Percentiles rank a stretch among this genome's conserved stretches.
These are phyloP conservation scores for Saxidomus purpurata DNA, from an alignment of 1,140 invertebrate species.

Conservation along the genomic window DNA sequence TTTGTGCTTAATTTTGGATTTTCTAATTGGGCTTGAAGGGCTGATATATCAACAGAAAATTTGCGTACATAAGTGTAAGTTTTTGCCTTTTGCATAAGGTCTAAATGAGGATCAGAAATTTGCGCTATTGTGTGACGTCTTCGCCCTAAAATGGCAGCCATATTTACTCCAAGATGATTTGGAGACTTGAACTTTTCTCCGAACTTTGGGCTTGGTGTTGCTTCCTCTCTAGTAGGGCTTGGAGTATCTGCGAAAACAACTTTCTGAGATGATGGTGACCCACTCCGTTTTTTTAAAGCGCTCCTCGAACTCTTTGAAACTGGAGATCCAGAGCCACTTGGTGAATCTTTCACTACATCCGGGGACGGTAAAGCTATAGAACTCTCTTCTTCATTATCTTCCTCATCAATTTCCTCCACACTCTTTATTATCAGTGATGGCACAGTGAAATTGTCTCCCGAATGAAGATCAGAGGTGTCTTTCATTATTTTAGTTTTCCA, in stretches of 20 bases:
- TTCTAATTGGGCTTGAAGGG: constrained; percentile 84
- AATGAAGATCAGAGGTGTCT: constrained; percentile 49
- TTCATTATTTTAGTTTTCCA: constrained; percentile 44
- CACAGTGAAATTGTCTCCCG: constrained; percentile 67
- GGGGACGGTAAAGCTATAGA: constrained; percentile 51
- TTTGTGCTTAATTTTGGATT: constrained; percentile 83
- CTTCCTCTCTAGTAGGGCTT: constrained; percentile 43
- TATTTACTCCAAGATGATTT: constrained; percentile 78
- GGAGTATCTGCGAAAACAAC: constrained; percentile 56
- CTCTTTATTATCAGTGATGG: constrained; percentile 75
- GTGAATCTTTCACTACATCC: constrained; percentile 36
- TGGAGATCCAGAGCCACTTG: constrained; percentile 38
- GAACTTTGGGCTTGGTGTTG: constrained; percentile 56
- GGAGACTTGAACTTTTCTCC: constrained; percentile 55
- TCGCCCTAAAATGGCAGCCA: constrained; percentile 79
- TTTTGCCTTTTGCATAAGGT: constrained; percentile 75
- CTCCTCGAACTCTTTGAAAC: constrained; percentile 56
- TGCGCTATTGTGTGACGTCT: constrained; percentile 83
- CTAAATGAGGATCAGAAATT: constrained; percentile 77
- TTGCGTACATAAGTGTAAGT: constrained; percentile 85
- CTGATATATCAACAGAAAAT: constrained; percentile 85
- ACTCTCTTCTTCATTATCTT: constrained; percentile 50
- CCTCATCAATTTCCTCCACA: constrained; percentile 66
- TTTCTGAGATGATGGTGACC: constrained; percentile 61
- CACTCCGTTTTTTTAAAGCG: constrained; percentile 53